These are phyloP conservation scores for Chrysolina haemoptera DNA, from an alignment of 2,888 invertebrate genomes.

Conservation along the genomic window DNA sequence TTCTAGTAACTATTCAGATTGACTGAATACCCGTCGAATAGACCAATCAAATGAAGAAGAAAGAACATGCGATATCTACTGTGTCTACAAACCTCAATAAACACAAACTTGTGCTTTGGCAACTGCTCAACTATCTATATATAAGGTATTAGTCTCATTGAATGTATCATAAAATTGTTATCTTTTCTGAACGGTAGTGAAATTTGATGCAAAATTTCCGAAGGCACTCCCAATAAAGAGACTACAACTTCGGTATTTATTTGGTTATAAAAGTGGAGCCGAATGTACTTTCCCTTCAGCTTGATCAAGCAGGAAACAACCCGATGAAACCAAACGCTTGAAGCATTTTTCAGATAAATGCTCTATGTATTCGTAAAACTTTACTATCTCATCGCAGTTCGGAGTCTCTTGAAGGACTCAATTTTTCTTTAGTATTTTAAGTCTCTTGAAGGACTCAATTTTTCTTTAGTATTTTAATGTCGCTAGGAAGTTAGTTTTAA, in stretches of 20 bases:
- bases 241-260: not conserved
- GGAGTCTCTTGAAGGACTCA: not conserved
- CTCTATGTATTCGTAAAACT: conserved; percentile 8
- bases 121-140: too few relatives aligned
- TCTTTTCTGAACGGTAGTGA: not conserved
- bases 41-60: too few relatives aligned
- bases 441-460: not conserved
- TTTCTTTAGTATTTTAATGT: not conserved
- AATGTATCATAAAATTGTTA: too few relatives aligned
- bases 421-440: not conserved
- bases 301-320: conserved; percentile 1
- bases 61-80: too few relatives aligned
- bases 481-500: not conserved
- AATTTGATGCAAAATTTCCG: not conserved
- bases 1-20: too few relatives aligned
- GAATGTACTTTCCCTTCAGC: not conserved
- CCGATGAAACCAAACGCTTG: conserved; percentile 3
- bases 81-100: too few relatives aligned
- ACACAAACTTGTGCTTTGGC: too few relatives aligned
- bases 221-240: not conserved
- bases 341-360: conserved; percentile 13
- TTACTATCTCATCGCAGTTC: not conserved
- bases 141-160: too few relatives aligned
- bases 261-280: not conserved
- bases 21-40: too few relatives aligned